Evolutionary conservation across 2,113 vertebrate species (phyloP), one percentile per base, ranked within the genome.

Genomic region (Loxodonta africana): DNA sequence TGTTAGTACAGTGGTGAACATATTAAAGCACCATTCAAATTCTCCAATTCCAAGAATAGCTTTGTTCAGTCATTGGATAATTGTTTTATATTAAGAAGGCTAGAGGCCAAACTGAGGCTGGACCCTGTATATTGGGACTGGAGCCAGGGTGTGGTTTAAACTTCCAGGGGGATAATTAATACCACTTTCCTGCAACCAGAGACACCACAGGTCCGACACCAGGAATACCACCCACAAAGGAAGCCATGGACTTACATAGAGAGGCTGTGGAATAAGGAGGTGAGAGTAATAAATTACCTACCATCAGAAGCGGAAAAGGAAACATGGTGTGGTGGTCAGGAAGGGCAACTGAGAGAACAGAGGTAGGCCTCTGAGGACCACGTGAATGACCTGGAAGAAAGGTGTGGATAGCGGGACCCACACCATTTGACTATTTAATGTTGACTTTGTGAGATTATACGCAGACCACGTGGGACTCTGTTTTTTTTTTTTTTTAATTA

Each of bases 401-500:
- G 46, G 15, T 0, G 1, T 23, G 33, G 20, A 23, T 1, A 10
- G 65, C 5, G 60, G 23, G 37, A 17, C 5, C 2, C 28, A 41
- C 4, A 15, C 67, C 3, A 2, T 23, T 14, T 83, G 44, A 21
- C 71, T 30, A 9, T 51, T 46, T 71, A 37, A 73, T n/a, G 11
- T 33, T 71, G 53, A 41, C 6, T 74, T 78, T 81, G 85, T 53
- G 48, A 90, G 25, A 37, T 28, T 80, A 20, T 18, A 44, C 37
- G 7, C 11, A 28, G 48, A 51, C 5, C 90, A 8, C 71, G n/a
- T 37, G 51, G 11, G 2, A 65, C 28, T 88, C 62, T n/a, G 23
- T 48, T 60, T 86, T 33, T 84, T 80, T 96, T 65, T 57, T 57
- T 57, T 57, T 57, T 57, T 57, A 17, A 80, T 73, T 88, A 51